Conservation (phyloP, 2,888 invertebrate genomes). For the Himalopsyche japonica region DNA sequence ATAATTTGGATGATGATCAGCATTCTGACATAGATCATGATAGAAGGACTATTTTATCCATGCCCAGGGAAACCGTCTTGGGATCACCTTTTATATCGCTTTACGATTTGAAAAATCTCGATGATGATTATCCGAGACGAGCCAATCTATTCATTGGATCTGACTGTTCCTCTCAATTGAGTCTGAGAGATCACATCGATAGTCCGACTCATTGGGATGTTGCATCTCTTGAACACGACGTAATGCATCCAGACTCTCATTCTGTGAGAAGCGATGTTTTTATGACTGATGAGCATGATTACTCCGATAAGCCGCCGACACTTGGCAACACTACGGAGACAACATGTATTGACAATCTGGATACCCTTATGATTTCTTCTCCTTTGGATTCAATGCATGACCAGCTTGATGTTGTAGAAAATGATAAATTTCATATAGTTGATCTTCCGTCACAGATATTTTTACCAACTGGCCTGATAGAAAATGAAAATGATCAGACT, state of each 20-base stretch:
- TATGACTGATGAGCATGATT: not conserved
- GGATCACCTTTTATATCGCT: conserved; percentile 60
- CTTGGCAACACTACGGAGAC: not conserved
- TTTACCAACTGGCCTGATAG: not conserved
- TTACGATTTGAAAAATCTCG: conserved; percentile 48
- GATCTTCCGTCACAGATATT: not conserved
- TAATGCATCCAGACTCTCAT: not conserved
- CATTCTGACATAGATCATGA: not conserved
- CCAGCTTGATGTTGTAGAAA: too few relatives aligned
- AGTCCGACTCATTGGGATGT: not conserved
- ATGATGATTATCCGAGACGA: conserved; percentile 4
- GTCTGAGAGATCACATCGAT: not conserved
- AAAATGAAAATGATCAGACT: not conserved
- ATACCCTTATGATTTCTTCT: not conserved
- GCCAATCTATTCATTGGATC: conserved; percentile 17
- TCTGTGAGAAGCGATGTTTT: not conserved
- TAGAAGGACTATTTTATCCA: not conserved
- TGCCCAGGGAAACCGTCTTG: conserved; percentile 50
- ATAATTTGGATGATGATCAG: not conserved
- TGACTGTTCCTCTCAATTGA: conserved; percentile 25
- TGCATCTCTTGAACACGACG: not conserved
- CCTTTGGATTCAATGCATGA: not conserved
- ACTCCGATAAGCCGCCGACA: too few relatives aligned
- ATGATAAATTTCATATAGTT: too few relatives aligned
- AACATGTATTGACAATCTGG: not conserved